Base-by-base conservation (phyloP, 2,888 invertebrate genomes). In the Flexamia atlantica region DNA sequence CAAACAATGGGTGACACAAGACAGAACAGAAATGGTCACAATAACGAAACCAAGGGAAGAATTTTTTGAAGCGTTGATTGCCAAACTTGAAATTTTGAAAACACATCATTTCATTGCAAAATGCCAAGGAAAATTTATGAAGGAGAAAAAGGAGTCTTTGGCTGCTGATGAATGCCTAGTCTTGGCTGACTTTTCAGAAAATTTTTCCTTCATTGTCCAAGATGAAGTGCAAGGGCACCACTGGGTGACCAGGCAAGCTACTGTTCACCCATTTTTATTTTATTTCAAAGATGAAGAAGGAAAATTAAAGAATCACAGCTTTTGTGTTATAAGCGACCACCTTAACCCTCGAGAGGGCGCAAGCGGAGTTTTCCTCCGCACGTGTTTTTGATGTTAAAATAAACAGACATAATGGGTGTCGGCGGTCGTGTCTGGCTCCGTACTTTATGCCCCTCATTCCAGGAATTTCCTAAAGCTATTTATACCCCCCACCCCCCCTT, bases 221-320 rank as follows among this genome's bases (percentile, higher is more conserved):
- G 81, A 81, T 23, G 81, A 81, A 81, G 81, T 20, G 20, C 81
- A 81, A 81, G 81, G 64, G 20, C 42, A 68, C 64, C 64, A 81
- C 42, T 81, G 81, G 81, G 42, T 68, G 7, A 81, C 64, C 12
- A 68, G 42, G 23, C 60, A 68, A 14, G 81, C 68, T 12, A 57
- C 81, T 12, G 68, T 68, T 42, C 64, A 64, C 57, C 81, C 81
- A 20, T 64, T 81, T 57, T 30, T 81, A 20, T n/a, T 81, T 23
- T 81, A 81, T 60, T 81, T n/a, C 30, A 81, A 81, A 60, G 81
- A 81, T 64, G 20, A 57, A 46, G 23, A 36, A 28, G 32, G 28
- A 32, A 20, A 7, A 7, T 23, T 81, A 42, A 64, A 81, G 20
- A 64, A 28, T 28, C 28, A 40, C 9, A 81, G 81, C 20, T 60